phyloP scores from a whole-genome alignment of 2,888 invertebrate species.

The Salpingus planirostris region DNA sequence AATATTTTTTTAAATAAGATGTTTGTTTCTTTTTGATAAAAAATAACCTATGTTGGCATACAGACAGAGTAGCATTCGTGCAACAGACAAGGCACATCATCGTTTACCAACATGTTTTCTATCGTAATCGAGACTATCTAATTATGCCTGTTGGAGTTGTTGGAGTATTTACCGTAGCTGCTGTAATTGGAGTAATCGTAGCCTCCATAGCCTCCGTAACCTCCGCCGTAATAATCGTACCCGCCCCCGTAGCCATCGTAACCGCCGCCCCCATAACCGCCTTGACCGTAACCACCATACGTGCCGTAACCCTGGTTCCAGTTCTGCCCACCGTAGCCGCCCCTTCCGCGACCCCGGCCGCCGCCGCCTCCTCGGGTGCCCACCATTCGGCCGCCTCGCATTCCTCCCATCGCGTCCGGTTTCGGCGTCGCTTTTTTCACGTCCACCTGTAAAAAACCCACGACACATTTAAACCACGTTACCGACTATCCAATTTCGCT shows the following conservation, averaged over 20 bases:
- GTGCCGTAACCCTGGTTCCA: slow-evolving; percentile 51
- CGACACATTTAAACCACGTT: too few species aligned
- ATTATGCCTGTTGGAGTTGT: slow-evolving; percentile 32
- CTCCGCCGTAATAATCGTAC: slow-evolving; percentile 62
- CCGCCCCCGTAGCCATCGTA: slow-evolving; percentile 64
- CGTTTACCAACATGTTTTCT: slow-evolving; percentile 10
- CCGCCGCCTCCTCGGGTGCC: slow-evolving; percentile 56
- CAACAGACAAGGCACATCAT: slow-evolving; percentile 11
- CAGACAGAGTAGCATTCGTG: slow-evolving; percentile 7
- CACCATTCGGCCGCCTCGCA: slow-evolving; percentile 44
- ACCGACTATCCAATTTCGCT: slow-evolving; percentile 1
- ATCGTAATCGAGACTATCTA: too few species aligned
- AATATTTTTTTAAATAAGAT: too few species aligned
- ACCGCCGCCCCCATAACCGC: slow-evolving; percentile 62
- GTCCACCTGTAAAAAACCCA: slow-evolving; percentile 56
- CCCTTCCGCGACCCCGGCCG: slow-evolving; percentile 55
- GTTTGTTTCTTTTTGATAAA: too few species aligned
- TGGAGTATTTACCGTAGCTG: slow-evolving; percentile 68
- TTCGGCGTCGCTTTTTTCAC: slow-evolving; percentile 93
- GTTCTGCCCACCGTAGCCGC: slow-evolving; percentile 56
- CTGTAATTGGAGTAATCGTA: slow-evolving; percentile 75
- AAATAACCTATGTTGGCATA: too few species aligned
- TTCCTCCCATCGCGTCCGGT: slow-evolving; percentile 56
- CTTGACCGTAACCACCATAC: slow-evolving; percentile 30
- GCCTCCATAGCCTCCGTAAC: slow-evolving; percentile 70